Evolutionary conservation across 2,113 vertebrate genomes (phyloP).

Genomic region (Odobenus rosmarus): DNA sequence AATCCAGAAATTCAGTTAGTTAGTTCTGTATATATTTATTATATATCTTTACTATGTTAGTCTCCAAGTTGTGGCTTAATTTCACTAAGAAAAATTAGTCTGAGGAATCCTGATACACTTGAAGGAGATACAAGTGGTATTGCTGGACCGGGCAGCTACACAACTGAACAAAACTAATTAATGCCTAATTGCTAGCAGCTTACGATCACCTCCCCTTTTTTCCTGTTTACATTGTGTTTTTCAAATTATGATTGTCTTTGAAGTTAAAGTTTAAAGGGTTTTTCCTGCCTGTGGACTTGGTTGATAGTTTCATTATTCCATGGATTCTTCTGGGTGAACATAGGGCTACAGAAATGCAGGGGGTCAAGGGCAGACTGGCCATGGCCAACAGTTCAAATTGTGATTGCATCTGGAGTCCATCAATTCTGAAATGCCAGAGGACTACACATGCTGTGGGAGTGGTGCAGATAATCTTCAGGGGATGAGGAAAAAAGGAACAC

Average conservation of each 20-base stretch:
- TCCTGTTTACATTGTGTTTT: slow-evolving; percentile 57
- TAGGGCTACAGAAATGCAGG: background rate
- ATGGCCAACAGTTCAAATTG: background rate
- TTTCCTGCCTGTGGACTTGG: background rate
- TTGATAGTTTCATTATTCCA: slow-evolving; percentile 47
- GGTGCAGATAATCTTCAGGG: background rate
- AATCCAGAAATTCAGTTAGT: background rate
- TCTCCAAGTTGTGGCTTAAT: background rate
- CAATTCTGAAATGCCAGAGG: slow-evolving; percentile 1
- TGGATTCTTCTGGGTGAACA: slow-evolving; percentile 34
- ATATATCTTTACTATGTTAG: background rate
- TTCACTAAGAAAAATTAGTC: slow-evolving; percentile 11
- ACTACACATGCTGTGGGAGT: background rate
- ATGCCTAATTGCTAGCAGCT: slow-evolving; percentile 52
- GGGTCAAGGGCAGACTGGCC: slow-evolving; percentile 54
- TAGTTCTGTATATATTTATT: background rate
- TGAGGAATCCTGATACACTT: background rate
- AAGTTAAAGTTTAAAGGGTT: slow-evolving; percentile 50
- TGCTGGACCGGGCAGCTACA: background rate
- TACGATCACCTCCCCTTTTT: background rate
- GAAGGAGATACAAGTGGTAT: background rate
- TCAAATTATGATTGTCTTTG: slow-evolving; percentile 65
- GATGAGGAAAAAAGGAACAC: background rate
- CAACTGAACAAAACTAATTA: background rate
- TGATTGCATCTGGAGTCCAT: slow-evolving; percentile 68